phyloP scores from a whole-genome alignment of 2,888 invertebrate genomes.

The Dermolepida albohirtum region DNA sequence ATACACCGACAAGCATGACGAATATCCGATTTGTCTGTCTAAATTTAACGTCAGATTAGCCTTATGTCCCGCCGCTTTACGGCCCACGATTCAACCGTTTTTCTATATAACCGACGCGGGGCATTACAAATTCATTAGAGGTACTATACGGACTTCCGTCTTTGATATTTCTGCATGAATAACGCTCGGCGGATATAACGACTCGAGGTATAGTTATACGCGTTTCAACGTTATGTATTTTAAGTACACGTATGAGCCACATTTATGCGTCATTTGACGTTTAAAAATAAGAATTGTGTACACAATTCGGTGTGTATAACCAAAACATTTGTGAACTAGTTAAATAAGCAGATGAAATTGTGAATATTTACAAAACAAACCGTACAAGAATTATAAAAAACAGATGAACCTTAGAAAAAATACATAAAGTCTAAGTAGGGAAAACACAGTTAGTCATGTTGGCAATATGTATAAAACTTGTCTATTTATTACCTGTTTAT shows the following conservation, averaged over 20 bases:
- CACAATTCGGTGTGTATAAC: constrained; percentile 14
- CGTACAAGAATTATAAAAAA: background rate
- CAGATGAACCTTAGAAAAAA: background rate
- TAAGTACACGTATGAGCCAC: background rate
- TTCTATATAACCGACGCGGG: background rate
- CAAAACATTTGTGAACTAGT: constrained; percentile 15
- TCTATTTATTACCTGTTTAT: no score
- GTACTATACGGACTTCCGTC: constrained; percentile 18
- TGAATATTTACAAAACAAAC: no score
- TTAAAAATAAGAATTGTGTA: constrained; percentile 28
- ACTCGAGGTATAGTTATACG: constrained; percentile 11
- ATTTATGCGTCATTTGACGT: constrained; percentile 15
- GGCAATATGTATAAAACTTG: constrained; percentile 1
- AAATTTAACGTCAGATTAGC: constrained; percentile 10
- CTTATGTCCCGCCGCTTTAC: constrained; percentile 12
- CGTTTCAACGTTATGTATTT: background rate
- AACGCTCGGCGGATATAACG: constrained; percentile 8
- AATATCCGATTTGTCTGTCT: constrained; percentile 31
- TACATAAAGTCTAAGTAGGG: background rate
- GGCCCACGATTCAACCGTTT: constrained; percentile 4
- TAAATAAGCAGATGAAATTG: constrained; percentile 3
- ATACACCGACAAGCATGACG: constrained; percentile 13
- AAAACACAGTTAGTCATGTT: no score
- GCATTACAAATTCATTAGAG: constrained; percentile 30
- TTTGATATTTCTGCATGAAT: constrained; percentile 23